These are phyloP conservation scores for Drosophila azteca DNA, from an alignment of 1,140 invertebrate species.

Conservation along the genomic window DNA sequence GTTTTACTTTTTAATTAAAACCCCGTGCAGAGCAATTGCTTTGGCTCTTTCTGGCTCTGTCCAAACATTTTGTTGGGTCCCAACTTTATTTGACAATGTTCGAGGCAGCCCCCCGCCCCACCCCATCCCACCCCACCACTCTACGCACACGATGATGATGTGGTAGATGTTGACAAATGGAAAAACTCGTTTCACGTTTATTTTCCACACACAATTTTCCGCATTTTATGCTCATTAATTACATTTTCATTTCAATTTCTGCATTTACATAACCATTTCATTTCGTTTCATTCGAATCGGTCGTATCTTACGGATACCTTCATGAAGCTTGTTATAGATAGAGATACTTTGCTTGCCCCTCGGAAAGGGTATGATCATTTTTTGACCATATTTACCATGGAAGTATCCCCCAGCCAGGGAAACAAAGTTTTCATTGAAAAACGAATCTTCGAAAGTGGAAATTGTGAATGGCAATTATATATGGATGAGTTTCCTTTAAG, in stretches of 20 bases:
- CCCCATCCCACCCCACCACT: background rate
- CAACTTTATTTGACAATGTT: slow-evolving; percentile 9
- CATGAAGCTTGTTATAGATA: slow-evolving; percentile 1
- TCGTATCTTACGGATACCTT: slow-evolving; percentile 3
- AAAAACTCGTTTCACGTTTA: slow-evolving; percentile 73
- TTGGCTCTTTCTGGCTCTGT: slow-evolving; percentile 17
- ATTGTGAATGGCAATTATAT: no score
- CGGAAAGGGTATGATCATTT: no score
- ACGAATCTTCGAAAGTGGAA: no score
- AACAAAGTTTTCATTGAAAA: no score
- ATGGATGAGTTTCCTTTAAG: no score
- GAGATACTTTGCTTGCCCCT: background rate
- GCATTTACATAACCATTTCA: slow-evolving; percentile 78
- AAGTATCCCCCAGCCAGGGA: no score
- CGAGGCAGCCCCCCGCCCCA: background rate
- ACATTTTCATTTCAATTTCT: slow-evolving; percentile 75
- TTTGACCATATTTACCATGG: no score
- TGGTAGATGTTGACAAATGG: slow-evolving; percentile 31
- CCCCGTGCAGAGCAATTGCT: no score
- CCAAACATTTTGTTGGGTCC: slow-evolving; percentile 38
- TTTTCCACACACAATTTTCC: slow-evolving; percentile 69
- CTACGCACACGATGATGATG: background rate
- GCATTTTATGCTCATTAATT: slow-evolving; percentile 81
- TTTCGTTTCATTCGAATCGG: slow-evolving; percentile 13
- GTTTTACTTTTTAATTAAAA: slow-evolving; percentile 6